Evolutionary conservation across 2,888 invertebrate genomes (phyloP).

Genomic region (Rugalucina vietnamica): DNA sequence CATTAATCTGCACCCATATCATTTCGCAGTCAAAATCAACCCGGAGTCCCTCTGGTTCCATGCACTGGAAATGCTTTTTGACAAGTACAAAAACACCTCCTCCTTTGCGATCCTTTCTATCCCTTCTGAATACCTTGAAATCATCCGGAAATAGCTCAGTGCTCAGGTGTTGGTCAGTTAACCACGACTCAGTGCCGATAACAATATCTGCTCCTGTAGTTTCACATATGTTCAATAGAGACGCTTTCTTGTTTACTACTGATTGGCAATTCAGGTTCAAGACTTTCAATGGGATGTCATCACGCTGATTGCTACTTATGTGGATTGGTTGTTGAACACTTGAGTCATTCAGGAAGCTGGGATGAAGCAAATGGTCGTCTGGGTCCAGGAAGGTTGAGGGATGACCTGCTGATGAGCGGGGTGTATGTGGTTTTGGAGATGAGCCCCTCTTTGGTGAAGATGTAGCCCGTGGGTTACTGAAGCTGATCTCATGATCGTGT

Average conservation of each 20-base stretch:
- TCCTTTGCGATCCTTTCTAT: not conserved
- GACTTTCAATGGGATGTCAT: conserved; percentile 7
- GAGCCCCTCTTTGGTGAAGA: not conserved
- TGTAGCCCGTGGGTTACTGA: conserved; percentile 15
- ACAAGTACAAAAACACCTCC: conserved; percentile 29
- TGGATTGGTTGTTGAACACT: no score
- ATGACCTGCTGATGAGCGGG: not conserved
- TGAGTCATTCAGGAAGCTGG: no score
- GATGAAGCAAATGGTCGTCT: no score
- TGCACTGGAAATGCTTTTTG: not conserved
- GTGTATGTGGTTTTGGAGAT: no score
- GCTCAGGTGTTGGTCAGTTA: not conserved
- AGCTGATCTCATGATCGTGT: not conserved
- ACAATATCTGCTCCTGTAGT: not conserved
- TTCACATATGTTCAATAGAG: not conserved
- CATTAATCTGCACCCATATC: conserved; percentile 18
- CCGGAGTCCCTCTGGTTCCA: conserved; percentile 21
- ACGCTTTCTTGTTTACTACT: conserved; percentile 23
- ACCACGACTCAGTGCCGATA: conserved; percentile 32
- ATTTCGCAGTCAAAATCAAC: not conserved
- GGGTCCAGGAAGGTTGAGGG: no score
- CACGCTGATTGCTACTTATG: no score
- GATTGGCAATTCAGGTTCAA: conserved; percentile 37
- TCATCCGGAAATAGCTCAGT: conserved; percentile 19
- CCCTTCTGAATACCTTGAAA: conserved; percentile 34